Evolutionary conservation across 2,113 vertebrate genomes (phyloP), one percentile per base, ranked within the genome.

Genomic region (Megalops atlanticus): DNA sequence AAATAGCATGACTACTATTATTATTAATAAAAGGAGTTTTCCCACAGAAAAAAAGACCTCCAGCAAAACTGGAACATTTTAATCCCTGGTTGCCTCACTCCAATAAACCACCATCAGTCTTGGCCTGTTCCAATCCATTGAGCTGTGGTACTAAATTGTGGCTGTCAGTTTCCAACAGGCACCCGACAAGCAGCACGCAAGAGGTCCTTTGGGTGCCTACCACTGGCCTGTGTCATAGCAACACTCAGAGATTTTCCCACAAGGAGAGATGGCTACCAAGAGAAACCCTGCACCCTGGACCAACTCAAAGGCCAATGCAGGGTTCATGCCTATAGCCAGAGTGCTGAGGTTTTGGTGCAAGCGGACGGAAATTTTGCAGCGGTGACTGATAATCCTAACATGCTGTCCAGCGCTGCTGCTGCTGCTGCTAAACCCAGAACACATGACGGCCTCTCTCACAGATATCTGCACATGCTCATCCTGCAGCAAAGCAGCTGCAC

Each of bases 261-360:
- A 43, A 15, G 38, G 68, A 68, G 74, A 31, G 78, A 82, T 78
- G 31, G 15, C 45, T 80, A 77, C 70, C 87, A 74, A 85, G 82
- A 40, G 80, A 81, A 88, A 80, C 78, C 70, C 78, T 71, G 41
- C 81, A 81, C 75, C 72, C 76, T 76, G 71, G 35, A 5, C 21
- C 21, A 10, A 40, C 24, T 70, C 80, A 78, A 64, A 78, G 78
- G 49, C 70, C 64, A 68, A 24, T 45, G 70, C 84, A 75, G 54
- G 83, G 83, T 82, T 82, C 82, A 39, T 77, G 76, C 72, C 71
- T 77, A 79, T 81, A 54, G 80, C 74, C 80, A 77, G 77, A 84
- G 83, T 78, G 79, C 77, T 85, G 81, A 82, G 83, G 83, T 38
- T 86, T 84, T 83, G 78, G 64, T 83, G 81, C 78, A 71, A 77